These are phyloP conservation scores for Eulemur mongoz DNA, from an alignment of 2,797 vertebrate genomes.

Conservation along the genomic window DNA sequence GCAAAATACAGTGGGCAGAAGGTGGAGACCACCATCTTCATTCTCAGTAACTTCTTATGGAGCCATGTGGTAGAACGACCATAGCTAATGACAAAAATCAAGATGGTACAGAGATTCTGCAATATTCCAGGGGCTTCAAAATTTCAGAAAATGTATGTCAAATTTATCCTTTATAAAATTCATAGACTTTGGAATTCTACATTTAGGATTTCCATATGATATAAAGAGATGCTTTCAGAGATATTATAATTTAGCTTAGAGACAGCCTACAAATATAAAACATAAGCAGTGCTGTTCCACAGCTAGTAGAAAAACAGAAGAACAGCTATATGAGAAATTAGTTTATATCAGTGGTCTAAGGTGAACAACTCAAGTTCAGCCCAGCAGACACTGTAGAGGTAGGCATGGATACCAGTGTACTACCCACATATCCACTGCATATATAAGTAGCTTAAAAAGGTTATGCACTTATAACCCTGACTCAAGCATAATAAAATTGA, in stretches of 20 bases:
- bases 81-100: neutral
- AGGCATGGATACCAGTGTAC: slow-evolving; percentile 33
- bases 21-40: neutral
- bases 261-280: neutral
- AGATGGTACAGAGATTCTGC: neutral
- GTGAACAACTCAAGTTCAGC: neutral
- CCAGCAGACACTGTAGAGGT: slow-evolving; percentile 46
- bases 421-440: neutral
- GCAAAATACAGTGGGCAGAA: neutral
- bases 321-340: slow-evolving; percentile 16
- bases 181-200: neutral
- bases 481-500: too few relatives aligned
- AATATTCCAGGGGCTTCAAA: neutral
- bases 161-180: neutral
- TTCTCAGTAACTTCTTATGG: neutral
- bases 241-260: neutral
- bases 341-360: slow-evolving; percentile 59
- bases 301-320: neutral
- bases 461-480: neutral
- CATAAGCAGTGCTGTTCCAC: neutral
- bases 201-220: neutral
- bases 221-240: neutral
- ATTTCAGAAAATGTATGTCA: neutral
- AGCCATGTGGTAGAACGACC: neutral
- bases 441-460: neutral